Evolutionary conservation across 64 coral and sea anemone species (phyloP).

Genomic region (Hydrozoanthus tunicans): DNA sequence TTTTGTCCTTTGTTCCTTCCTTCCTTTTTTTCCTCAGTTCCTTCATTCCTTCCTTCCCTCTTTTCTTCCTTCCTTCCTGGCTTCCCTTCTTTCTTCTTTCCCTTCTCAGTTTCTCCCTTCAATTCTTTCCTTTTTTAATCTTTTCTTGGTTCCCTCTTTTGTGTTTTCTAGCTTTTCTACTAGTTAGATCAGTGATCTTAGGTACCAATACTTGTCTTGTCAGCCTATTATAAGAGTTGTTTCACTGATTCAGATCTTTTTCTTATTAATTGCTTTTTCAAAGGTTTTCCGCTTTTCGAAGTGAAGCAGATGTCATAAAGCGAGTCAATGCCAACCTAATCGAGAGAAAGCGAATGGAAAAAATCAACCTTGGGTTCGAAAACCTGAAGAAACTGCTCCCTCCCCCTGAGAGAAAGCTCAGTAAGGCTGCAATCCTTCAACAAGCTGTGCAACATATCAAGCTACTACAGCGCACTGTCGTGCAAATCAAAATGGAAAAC

Average conservation of each 20-base stretch:
- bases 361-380: constrained; percentile 84
- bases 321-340: constrained; percentile 88
- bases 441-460: constrained; percentile 88
- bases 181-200: no score
- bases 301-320: constrained; percentile 50
- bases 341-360: constrained; percentile 92
- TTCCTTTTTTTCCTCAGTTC: no score
- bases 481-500: constrained; percentile 76
- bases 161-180: no score
- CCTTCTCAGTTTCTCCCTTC: no score
- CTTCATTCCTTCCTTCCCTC: no score
- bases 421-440: constrained; percentile 82
- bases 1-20: no score
- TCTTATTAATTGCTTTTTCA: background rate
- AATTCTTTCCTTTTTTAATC: no score
- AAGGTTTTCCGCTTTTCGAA: constrained; percentile 34
- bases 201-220: background rate
- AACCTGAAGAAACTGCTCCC: constrained; percentile 87
- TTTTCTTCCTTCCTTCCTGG: no score
- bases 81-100: no score
- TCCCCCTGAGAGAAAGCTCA: constrained; percentile 81
- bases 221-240: no score
- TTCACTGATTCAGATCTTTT: background rate
- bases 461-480: constrained; percentile 73
- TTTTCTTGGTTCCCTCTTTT: no score